These are phyloP conservation scores for Ginglymostoma cirratum DNA, from an alignment of 2,113 vertebrate species.

Conservation along the genomic window DNA sequence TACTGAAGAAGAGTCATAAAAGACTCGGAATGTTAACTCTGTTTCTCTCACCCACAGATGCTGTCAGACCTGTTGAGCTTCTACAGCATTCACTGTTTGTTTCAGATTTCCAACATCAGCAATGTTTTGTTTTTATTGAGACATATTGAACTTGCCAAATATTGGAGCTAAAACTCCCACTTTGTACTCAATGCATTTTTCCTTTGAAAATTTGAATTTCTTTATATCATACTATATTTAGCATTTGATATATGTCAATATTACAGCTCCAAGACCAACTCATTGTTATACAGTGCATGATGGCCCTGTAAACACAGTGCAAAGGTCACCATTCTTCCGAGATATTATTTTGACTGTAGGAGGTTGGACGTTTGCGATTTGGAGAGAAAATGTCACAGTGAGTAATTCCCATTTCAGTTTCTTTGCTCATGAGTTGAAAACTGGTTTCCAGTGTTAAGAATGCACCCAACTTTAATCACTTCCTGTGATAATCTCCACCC, in stretches of 20 bases:
- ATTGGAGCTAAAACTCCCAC: not conserved
- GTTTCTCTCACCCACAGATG: no score
- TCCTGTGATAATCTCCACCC: not conserved
- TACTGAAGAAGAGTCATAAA: no score
- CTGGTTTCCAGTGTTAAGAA: not conserved
- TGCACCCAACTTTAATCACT: not conserved
- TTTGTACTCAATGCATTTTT: not conserved
- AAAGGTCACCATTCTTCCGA: constrained; percentile 79
- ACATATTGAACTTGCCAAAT: not conserved
- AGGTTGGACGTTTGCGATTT: constrained; percentile 76
- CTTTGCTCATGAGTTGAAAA: not conserved
- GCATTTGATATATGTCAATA: not conserved
- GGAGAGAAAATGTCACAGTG: constrained; percentile 80
- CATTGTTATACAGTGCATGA: constrained; percentile 54
- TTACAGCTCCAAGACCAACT: constrained; percentile 54
- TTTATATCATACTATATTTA: not conserved
- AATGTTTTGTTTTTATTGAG: no score
- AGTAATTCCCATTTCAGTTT: constrained; percentile 44
- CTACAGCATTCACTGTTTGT: no score
- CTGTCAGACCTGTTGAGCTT: no score
- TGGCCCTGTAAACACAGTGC: constrained; percentile 64
- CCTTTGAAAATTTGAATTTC: not conserved
- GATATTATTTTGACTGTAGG: constrained; percentile 75
- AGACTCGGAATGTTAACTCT: no score
- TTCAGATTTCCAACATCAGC: no score